phyloP scores from a whole-genome alignment of 2,888 invertebrate genomes.

The Eledona agricola region DNA sequence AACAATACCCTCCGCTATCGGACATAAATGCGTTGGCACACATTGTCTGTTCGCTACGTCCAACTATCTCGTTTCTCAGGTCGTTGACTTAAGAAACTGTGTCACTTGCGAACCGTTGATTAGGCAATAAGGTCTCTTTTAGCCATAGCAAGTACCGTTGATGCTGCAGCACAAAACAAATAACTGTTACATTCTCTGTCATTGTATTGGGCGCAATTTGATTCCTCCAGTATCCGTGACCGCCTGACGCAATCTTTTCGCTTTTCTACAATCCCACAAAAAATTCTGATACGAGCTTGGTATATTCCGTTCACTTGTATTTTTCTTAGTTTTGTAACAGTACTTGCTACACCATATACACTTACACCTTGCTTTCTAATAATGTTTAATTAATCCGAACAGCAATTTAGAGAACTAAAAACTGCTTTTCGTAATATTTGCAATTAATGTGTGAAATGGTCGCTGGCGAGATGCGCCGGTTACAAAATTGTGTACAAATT shows the following conservation, averaged over 20 bases:
- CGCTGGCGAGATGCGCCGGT: too few relatives aligned
- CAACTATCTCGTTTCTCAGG: slow-evolving; percentile 12
- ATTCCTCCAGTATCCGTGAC: too few relatives aligned
- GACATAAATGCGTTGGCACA: slow-evolving; percentile 2
- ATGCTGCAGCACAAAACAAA: slow-evolving; percentile 1
- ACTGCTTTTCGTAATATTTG: too few relatives aligned
- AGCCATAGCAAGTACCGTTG: slow-evolving; percentile 19
- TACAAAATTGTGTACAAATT: too few relatives aligned
- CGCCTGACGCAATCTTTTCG: too few relatives aligned
- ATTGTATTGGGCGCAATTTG: neutral
- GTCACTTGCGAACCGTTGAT: slow-evolving; percentile 14
- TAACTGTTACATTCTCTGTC: neutral
- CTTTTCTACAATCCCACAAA: too few relatives aligned
- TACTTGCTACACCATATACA: slow-evolving; percentile 20
- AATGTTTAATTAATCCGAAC: slow-evolving; percentile 5
- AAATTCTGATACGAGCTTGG: slow-evolving; percentile 1
- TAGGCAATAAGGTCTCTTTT: slow-evolving; percentile 5
- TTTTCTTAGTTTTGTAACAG: slow-evolving; percentile 17
- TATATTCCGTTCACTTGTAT: slow-evolving; percentile 9
- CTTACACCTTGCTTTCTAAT: slow-evolving; percentile 16
- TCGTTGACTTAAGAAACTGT: slow-evolving; percentile 27
- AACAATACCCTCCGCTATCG: too few relatives aligned
- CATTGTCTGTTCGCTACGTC: neutral
- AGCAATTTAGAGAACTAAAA: too few relatives aligned
- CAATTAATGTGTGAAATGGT: too few relatives aligned